Base-by-base conservation (phyloP, 1,140 invertebrate species). In the Zaprionus capensis region DNA sequence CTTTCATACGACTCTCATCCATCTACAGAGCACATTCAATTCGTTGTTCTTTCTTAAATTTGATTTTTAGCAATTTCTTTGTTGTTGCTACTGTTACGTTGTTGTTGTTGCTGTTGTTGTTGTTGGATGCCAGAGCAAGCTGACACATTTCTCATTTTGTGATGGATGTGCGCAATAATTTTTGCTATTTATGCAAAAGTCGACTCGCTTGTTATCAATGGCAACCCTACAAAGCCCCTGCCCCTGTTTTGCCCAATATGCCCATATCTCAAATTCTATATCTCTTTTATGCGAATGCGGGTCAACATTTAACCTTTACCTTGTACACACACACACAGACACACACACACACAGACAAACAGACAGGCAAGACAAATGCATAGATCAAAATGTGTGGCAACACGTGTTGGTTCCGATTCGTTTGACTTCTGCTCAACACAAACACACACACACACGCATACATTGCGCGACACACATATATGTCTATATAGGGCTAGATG, bases 221-320 rank as follows among this genome's bases (percentile, higher is more conserved):
- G 34, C 22, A 64, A 1, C 28, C 34, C 34, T n/a, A 56, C 63
- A 56, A 56, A 66, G 63, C 51, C 15, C 11, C 12, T 15, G 15
- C 15, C 15, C 38, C 15, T n/a, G 38, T 2, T n/a, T 17, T 7
- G 5, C 15, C n/a, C 26, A 36, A 67, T 36, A 58, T 34, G 65
- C 49, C 49, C 58, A 70, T 46, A 61, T 68, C 73, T 61, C 68
- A 59, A 49, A 36, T 65, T 58, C 61, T 49, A 51, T 61, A 71
- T 71, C 55, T 65, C 9, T 46, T 59, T 76, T 71, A 71, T 71
- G 68, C 62, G 70, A 65, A 76, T 76, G 70, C 70, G 70, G 74
- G 70, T 76, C 74, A 76, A 70, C 65, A 61, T 70, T 75, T 70
- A 78, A 78, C 71, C 71, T 78, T 78, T 78, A 78, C 71, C 66